phyloP scores from a whole-genome alignment of 2,113 vertebrate genomes.

The Oncorhynchus tshawytscha region DNA sequence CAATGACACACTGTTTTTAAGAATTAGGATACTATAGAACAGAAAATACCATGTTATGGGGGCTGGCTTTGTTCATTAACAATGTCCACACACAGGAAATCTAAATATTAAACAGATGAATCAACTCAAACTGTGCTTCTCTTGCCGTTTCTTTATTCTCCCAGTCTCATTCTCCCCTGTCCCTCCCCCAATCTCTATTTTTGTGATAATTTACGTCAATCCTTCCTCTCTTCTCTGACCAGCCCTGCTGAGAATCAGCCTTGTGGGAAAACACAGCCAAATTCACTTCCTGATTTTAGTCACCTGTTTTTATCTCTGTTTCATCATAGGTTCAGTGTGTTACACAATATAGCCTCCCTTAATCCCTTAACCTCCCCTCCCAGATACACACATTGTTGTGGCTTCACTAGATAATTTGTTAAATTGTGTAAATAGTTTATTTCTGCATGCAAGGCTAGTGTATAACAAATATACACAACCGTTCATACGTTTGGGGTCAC shows the following conservation, averaged over 20 bases:
- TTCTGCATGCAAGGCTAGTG: too few relatives aligned
- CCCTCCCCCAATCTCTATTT: neutral
- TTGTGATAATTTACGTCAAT: slow-evolving; percentile 33
- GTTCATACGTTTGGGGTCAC: too few relatives aligned
- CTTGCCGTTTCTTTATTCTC: neutral
- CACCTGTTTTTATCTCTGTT: neutral
- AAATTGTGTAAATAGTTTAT: too few relatives aligned
- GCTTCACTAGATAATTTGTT: neutral
- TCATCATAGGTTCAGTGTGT: neutral
- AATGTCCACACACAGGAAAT: too few relatives aligned
- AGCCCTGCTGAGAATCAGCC: neutral
- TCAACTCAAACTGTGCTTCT: neutral
- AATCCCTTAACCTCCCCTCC: neutral
- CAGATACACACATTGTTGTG: neutral
- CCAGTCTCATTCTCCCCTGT: neutral
- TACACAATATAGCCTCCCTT: neutral
- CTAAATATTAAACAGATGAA: neutral
- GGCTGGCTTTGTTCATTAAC: too few relatives aligned
- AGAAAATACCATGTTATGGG: too few relatives aligned
- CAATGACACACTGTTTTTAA: too few relatives aligned
- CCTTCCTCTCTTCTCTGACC: slow-evolving; percentile 41
- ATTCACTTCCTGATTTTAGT: slow-evolving; percentile 51
- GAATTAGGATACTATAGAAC: too few relatives aligned
- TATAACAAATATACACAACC: too few relatives aligned
- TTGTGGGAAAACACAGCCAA: neutral